Evolutionary conservation across 2,113 vertebrate species (phyloP), one percentile per base, ranked within the genome.

Genomic region (Ictalurus punctatus): DNA sequence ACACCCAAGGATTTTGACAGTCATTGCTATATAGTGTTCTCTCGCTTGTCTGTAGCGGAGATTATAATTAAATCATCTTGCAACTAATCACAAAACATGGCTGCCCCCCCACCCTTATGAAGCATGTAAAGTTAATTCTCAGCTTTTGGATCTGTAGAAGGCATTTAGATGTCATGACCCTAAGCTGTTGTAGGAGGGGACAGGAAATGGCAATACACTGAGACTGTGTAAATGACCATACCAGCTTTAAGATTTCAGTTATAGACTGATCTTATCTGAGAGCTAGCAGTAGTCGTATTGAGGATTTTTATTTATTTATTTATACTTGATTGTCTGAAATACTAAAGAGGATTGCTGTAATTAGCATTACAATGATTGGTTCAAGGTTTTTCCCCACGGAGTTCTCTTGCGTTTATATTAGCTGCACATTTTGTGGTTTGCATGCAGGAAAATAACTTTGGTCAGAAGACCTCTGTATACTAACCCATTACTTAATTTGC

Each of bases 121-220:
- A 76, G 23, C 0, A 1, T 14, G 30, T 63, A 34, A 85, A n/a
- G 23, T 86, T 56, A 7, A n/a, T 90, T 84, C 52, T 86, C 63
- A 83, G 67, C 37, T 69, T 89, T 54, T 25, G 16, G 84, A 58
- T 63, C 67, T 88, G 27, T 65, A 73, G 34, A 17, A 88, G 54
- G 84, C 86, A 89, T 91, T 58, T 69, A 65, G 73, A 88, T 87
- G 84, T 90, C 89, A 76, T 7, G 56, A 88, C 89, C 90, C 85
- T 79, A 58, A 40, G 54, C 37, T 54, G 82, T 87, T 81, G 73
- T 80, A 85, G 89, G 89, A 90, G 87, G 84, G 83, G 82, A 90
- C 91, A 90, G 91, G 89, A 91, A 91, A 91, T 90, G 59, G 87
- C 89, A 88, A 84, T 65, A 59, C 85, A 86, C 59, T 73, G 23